phyloP scores from a whole-genome alignment of 2,797 vertebrate genomes.

The Astyanax mexicanus region DNA sequence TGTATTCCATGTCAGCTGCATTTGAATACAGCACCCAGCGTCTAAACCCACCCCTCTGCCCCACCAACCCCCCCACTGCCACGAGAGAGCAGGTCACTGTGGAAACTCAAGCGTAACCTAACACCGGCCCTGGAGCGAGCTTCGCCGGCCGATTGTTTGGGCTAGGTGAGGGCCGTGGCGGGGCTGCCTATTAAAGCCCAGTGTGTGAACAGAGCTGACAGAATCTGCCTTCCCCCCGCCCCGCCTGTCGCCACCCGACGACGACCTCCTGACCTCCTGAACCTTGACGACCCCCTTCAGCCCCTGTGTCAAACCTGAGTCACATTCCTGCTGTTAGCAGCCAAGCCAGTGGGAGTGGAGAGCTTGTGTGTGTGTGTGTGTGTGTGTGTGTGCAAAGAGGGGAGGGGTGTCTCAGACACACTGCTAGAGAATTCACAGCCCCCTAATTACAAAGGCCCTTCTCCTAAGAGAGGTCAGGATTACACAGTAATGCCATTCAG shows the following conservation, averaged over 20 bases:
- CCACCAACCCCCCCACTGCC: slow-evolving; percentile 1
- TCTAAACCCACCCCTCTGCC: slow-evolving; percentile 38
- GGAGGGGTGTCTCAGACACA: slow-evolving; percentile 43
- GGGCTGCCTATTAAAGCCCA: slow-evolving; percentile 58
- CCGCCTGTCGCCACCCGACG: slow-evolving; percentile 57
- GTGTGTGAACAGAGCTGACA: slow-evolving; percentile 54
- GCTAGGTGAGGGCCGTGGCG: slow-evolving; percentile 48
- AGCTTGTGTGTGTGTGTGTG: slow-evolving; percentile 26
- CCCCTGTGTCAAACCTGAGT: slow-evolving; percentile 60
- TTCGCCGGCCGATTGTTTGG: slow-evolving; percentile 50
- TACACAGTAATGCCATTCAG: slow-evolving; percentile 63
- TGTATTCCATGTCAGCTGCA: slow-evolving; percentile 32
- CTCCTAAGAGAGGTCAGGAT: slow-evolving; percentile 57
- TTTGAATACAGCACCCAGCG: slow-evolving; percentile 52
- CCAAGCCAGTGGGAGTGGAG: slow-evolving; percentile 1
- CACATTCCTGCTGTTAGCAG: slow-evolving; percentile 58
- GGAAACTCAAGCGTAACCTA: slow-evolving; percentile 61
- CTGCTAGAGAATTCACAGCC: slow-evolving; percentile 61
- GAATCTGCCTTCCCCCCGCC: slow-evolving; percentile 32
- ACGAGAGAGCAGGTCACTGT: slow-evolving; percentile 54
- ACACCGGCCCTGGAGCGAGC: slow-evolving; percentile 53
- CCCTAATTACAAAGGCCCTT: slow-evolving; percentile 60
- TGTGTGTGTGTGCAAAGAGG: slow-evolving; percentile 12
- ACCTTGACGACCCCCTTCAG: slow-evolving; percentile 51
- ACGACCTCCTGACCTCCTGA: slow-evolving; percentile 56